These are phyloP conservation scores for Propithecus coquereli DNA, from an alignment of 2,113 vertebrate genomes.

Conservation along the genomic window DNA sequence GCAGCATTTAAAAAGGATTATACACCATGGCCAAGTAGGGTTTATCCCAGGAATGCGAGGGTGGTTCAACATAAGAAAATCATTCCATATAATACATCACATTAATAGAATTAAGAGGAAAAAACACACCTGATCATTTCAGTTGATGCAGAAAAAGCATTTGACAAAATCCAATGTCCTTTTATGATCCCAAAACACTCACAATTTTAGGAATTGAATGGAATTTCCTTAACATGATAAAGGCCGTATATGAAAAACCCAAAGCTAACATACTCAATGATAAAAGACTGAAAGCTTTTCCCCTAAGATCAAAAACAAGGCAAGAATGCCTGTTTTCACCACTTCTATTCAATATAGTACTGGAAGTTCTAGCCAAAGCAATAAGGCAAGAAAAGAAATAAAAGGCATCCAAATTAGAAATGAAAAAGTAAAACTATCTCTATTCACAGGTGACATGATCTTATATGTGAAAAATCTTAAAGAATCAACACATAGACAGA, in stretches of 20 bases:
- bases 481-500: background rate
- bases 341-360: background rate
- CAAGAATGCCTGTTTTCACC: background rate
- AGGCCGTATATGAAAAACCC: background rate
- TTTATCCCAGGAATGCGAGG: background rate
- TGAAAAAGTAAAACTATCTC: background rate
- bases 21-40: background rate
- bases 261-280: background rate
- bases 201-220: background rate
- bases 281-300: background rate
- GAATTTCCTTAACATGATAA: background rate
- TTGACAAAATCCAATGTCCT: background rate
- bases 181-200: background rate
- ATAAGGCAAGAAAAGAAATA: background rate
- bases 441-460: background rate
- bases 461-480: background rate
- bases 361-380: background rate
- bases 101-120: background rate
- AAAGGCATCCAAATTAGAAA: background rate
- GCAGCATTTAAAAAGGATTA: background rate
- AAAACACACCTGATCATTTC: background rate
- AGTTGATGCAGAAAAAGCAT: background rate
- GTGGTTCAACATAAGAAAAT: background rate
- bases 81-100: background rate
- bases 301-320: background rate